Evolutionary conservation across 2,888 invertebrate genomes (phyloP), one percentile per base, ranked within the genome.

Genomic region (Ophion slaviceki): DNA sequence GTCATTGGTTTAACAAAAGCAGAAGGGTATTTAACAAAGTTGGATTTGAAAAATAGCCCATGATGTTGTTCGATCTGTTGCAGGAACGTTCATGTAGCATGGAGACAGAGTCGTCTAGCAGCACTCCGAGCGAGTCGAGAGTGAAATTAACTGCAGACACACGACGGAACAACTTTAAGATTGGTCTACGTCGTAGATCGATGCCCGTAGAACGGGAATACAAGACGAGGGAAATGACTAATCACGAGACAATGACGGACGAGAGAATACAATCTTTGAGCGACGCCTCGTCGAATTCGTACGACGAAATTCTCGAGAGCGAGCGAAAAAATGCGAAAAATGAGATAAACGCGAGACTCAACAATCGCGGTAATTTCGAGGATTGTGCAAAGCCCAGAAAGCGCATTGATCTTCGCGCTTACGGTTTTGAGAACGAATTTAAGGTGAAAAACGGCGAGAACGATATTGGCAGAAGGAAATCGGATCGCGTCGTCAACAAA

Each of bases 371-470:
- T 20, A 90, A 84, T 66, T 88, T 85, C 28, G 88, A 87, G 2
- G 90, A 91, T 0, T 88, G 82, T 68, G 74, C 87, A 10, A 88
- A 88, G 67, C 88, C 88, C 24, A 91, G 93, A 67, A 88, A 90
- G 28, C 89, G 91, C 24, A 91, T 93, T 57, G 91, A 93, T 47
- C 80, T 93, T 28, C 91, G 91, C 45, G 91, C 93, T 10, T 93
- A 93, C 68, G 92, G 92, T 0, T 93, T 93, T 74, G 91, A 91
- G 57, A 92, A 92, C 75, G 91, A 92, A 70, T 89, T 92, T 64
- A 81, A 83, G 8, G 61, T 28, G 20, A 87, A 83, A 2, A 88
- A 79, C 8, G 83, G 74, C 10, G 72, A 85, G 4, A 87, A 81
- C 24, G 72, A 84, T 5, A 78, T 53, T 17, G 62, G 36, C 5